A percentile compares a stretch with the other conserved stretches of the same genome.
Conservation (phyloP, 2,888 invertebrate species). For the Amphipoea lucens region DNA sequence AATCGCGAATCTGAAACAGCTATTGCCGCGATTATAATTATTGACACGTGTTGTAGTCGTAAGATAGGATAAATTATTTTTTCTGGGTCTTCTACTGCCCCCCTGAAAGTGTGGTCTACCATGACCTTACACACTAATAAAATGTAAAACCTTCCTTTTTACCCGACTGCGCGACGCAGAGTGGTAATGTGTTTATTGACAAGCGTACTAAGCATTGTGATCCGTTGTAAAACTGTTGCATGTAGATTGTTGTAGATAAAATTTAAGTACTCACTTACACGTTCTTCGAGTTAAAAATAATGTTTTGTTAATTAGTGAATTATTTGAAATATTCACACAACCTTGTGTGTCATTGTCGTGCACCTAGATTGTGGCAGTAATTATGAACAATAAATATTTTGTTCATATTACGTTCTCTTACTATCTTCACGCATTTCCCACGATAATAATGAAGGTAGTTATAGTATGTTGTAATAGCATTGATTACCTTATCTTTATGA, state of each 20-base stretch:
- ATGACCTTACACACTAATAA: neutral
- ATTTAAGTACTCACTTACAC: neutral
- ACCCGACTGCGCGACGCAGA: no score
- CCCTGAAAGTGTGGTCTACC: no score
- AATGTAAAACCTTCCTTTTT: no score
- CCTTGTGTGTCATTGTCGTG: slow-evolving; percentile 50
- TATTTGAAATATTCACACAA: slow-evolving; percentile 56
- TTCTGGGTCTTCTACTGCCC: no score
- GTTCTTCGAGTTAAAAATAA: neutral
- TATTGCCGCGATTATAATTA: no score
- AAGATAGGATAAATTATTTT: no score
- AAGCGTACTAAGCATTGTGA: neutral
- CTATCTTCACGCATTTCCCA: slow-evolving; percentile 35
- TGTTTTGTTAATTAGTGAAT: slow-evolving; percentile 26
- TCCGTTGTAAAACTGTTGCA: slow-evolving; percentile 12
- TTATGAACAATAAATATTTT: slow-evolving; percentile 49
- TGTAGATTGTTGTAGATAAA: slow-evolving; percentile 30
- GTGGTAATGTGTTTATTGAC: no score
- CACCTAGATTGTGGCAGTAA: slow-evolving; percentile 27
- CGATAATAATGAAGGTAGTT: slow-evolving; percentile 38
- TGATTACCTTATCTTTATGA: slow-evolving; percentile 15
- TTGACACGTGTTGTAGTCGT: no score
- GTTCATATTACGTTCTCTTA: slow-evolving; percentile 28
- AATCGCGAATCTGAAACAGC: no score
- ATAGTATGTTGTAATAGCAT: slow-evolving; percentile 27